phyloP scores from a whole-genome alignment of 2,888 invertebrate species.

The Bugula neritina region DNA sequence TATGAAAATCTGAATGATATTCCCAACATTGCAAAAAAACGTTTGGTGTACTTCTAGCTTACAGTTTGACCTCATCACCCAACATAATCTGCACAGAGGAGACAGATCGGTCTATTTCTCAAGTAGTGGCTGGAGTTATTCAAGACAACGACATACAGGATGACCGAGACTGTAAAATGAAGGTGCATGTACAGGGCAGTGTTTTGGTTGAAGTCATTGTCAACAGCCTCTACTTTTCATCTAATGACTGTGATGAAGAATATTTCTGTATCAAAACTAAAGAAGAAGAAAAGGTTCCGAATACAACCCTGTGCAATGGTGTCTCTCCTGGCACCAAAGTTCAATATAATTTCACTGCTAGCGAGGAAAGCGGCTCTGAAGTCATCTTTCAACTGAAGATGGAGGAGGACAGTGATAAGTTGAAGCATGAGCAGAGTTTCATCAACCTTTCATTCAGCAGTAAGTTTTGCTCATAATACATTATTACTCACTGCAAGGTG shows the following conservation, averaged over 20 bases:
- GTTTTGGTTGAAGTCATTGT: neutral
- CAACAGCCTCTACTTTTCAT: neutral
- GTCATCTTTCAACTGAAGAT: slow-evolving; percentile 5
- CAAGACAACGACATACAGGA: neutral
- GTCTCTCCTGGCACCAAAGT: neutral
- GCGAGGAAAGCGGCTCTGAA: neutral
- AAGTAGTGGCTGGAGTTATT: neutral
- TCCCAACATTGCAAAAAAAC: too few species aligned
- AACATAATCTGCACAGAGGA: neutral
- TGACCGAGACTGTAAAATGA: neutral
- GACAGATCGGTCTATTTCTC: neutral
- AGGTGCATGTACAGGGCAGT: neutral
- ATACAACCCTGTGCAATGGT: slow-evolving; percentile 2
- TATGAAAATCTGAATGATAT: too few species aligned
- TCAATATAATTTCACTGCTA: neutral
- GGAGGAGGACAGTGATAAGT: neutral
- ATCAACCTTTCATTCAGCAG: slow-evolving; percentile 11
- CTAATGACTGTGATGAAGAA: slow-evolving; percentile 7
- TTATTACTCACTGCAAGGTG: too few species aligned
- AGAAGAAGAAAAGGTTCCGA: neutral
- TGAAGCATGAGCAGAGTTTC: neutral
- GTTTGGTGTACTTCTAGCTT: too few species aligned
- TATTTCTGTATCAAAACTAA: neutral
- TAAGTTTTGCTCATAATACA: neutral
- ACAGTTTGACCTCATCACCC: too few species aligned